Evolutionary conservation across 30 jellyfish, hydroid and myxozoan species (phyloP).

Genomic region (Aurelia coerulea): DNA sequence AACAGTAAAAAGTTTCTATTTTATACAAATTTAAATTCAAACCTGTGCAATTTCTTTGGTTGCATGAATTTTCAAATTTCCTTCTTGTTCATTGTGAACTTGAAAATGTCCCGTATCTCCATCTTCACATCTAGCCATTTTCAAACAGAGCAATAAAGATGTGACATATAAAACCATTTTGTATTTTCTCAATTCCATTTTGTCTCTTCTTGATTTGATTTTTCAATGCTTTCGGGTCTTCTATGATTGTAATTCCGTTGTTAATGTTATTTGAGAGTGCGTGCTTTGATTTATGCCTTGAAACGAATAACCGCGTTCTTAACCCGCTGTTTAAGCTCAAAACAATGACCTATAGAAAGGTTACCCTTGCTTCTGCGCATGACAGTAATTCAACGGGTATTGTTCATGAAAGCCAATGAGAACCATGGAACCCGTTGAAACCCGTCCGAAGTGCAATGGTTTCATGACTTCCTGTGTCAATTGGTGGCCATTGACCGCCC

Average conservation of each 20-base stretch:
- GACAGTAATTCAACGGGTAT: slow-evolving; percentile 24
- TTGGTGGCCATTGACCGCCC: no score
- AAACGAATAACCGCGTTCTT: slow-evolving; percentile 24
- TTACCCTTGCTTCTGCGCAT: slow-evolving; percentile 64
- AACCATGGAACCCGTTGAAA: slow-evolving; percentile 7
- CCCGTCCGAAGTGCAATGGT: background rate
- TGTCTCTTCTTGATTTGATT: no score
- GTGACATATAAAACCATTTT: no score
- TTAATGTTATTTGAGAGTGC: background rate
- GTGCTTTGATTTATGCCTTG: background rate
- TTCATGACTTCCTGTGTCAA: no score
- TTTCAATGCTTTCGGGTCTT: background rate
- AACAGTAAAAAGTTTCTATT: background rate
- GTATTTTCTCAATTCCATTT: no score
- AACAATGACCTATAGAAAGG: slow-evolving; percentile 47
- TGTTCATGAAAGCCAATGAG: slow-evolving; percentile 21
- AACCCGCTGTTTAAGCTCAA: slow-evolving; percentile 10
- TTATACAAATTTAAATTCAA: background rate
- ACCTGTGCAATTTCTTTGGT: slow-evolving; percentile 81
- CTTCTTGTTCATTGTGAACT: slow-evolving; percentile 71
- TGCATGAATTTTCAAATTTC: slow-evolving; percentile 65
- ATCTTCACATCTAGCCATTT: slow-evolving; percentile 19
- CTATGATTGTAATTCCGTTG: background rate
- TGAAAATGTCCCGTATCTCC: slow-evolving; percentile 68
- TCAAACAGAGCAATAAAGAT: background rate